Base-by-base conservation (phyloP, 2,888 invertebrate species). In the Petrolisthes cinctipes region DNA sequence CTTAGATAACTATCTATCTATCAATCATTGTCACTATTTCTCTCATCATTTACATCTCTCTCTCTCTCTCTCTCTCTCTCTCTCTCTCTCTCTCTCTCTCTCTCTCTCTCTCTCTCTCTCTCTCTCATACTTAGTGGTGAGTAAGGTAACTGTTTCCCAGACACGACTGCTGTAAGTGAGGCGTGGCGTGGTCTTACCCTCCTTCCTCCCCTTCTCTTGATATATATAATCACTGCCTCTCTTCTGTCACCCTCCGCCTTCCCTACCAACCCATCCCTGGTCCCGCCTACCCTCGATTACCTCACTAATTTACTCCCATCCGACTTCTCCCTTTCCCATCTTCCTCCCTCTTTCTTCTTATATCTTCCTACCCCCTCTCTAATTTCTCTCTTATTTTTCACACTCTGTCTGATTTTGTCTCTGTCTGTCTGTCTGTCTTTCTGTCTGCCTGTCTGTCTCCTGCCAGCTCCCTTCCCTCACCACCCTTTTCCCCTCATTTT, bases 401-500 rank as follows among this genome's bases (percentile, higher is more conserved):
- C 37, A 37, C 82, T 80, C 51, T 85, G 66, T 85, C 85, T 80
- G 66, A 80, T 54, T 85, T 68, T 79, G 80, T 85, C 85, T 85
- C 85, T 78, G 79, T 85, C 85, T 85, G 61, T 85, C 85, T 85
- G 61, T 37, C 37, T 37, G 2, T 37, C 37, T 37, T 37, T 37
- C 37, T 37, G 37, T 37, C 37, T 85, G 61, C 79, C 85, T 85
- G 61, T 85, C 85, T 85, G 61, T 85, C 85, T 85, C 85, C 78
- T 61, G 76, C 76, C 78, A 76, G 76, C 84, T 84, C 84, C 78
- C 84, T 84, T 78, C 76, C 78, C 78, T 78, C 61, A 68, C 80
- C 85, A 66, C 68, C 80, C 82, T 82, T 82, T 86, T 66, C 83
- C 86, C 73, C 73, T 86, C 86, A 68, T 71, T 68, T 54, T 81